Conservation (phyloP, 2,113 vertebrate genomes). For the Leptobrachium ailaonicum region DNA sequence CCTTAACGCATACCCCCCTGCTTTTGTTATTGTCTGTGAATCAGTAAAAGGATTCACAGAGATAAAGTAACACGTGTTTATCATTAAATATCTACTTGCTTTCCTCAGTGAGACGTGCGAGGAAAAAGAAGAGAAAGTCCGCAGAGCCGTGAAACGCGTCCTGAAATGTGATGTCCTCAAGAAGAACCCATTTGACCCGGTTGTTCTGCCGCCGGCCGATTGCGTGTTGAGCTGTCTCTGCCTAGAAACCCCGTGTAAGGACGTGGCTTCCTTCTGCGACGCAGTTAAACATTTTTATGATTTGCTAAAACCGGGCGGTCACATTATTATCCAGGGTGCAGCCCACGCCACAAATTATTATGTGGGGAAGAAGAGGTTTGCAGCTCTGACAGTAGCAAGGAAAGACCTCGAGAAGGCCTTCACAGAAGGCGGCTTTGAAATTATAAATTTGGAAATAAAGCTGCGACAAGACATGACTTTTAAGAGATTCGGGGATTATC, state of each 20-base stretch:
- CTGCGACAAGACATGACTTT: background rate
- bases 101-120: background rate
- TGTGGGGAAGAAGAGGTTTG: background rate
- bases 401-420: background rate
- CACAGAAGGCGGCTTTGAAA: background rate
- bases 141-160: background rate
- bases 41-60: too few species aligned
- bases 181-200: constrained; percentile 4
- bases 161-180: background rate
- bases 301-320: background rate
- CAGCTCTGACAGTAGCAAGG: background rate
- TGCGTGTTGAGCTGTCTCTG: background rate
- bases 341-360: background rate
- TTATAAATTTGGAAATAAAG: background rate
- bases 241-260: background rate
- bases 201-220: background rate
- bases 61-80: too few species aligned
- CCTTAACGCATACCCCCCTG: too few species aligned
- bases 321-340: background rate
- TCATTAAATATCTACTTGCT: too few species aligned
- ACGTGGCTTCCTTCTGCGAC: background rate
- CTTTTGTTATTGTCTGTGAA: too few species aligned
- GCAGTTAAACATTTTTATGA: background rate
- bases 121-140: constrained; percentile 6
- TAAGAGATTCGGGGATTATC: background rate